phyloP scores from a whole-genome alignment of 2,797 vertebrate species.

The Platalea minor region DNA sequence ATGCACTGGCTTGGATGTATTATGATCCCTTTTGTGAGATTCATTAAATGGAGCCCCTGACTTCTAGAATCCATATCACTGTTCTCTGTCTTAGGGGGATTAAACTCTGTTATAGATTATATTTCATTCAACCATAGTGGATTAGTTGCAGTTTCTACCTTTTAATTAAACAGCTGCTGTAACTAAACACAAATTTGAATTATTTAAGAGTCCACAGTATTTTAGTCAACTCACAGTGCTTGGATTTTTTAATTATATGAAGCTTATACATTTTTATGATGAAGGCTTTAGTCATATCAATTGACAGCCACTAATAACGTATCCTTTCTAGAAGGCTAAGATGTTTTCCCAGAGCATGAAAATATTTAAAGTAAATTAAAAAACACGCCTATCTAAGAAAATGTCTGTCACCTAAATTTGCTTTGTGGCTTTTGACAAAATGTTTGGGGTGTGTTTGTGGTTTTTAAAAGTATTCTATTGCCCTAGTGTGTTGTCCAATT shows the following conservation, averaged over 20 bases:
- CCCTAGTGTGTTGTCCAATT: neutral
- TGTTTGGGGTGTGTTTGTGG: neutral
- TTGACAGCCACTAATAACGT: slow-evolving; percentile 62
- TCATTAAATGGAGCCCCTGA: slow-evolving; percentile 69
- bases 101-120: slow-evolving; percentile 70
- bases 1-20: slow-evolving; percentile 43
- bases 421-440: slow-evolving; percentile 13
- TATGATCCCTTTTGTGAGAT: slow-evolving; percentile 68
- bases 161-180: slow-evolving; percentile 83
- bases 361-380: slow-evolving; percentile 64
- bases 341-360: slow-evolving; percentile 50
- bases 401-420: slow-evolving; percentile 24
- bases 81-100: slow-evolving; percentile 70
- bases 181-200: slow-evolving; percentile 78
- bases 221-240: slow-evolving; percentile 66
- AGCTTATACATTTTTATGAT: slow-evolving; percentile 76
- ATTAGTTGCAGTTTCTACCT: slow-evolving; percentile 82
- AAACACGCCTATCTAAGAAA: slow-evolving; percentile 37
- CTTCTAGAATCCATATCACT: slow-evolving; percentile 67
- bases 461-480: neutral
- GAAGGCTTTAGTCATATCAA: slow-evolving; percentile 69
- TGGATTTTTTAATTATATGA: slow-evolving; percentile 76
- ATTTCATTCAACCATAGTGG: slow-evolving; percentile 77
- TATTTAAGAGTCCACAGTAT: slow-evolving; percentile 78
- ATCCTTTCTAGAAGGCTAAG: slow-evolving; percentile 59